Evolutionary conservation across 1,140 invertebrate species (phyloP).

Genomic region (Bombus confusus): DNA sequence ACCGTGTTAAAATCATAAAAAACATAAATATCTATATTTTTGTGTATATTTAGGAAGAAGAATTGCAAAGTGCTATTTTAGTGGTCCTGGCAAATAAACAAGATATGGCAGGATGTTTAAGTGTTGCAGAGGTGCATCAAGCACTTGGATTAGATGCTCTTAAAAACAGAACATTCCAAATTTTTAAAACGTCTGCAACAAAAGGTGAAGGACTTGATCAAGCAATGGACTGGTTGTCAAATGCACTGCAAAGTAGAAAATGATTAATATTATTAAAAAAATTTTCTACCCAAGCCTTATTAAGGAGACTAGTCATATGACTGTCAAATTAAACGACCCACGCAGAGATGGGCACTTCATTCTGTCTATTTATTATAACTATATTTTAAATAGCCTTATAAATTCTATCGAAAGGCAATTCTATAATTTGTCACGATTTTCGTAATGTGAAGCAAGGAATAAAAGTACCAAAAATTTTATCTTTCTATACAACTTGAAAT

Average conservation of each 20-base stretch:
- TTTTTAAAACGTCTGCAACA: slow-evolving; percentile 99
- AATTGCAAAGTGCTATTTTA: slow-evolving; percentile 96
- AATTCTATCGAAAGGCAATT: slow-evolving; percentile 45
- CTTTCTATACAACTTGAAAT: slow-evolving; percentile 50
- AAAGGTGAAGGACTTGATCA: slow-evolving; percentile 99
- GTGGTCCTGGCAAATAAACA: slow-evolving; percentile 99
- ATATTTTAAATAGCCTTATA: slow-evolving; percentile 64
- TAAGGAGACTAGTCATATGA: slow-evolving; percentile 75
- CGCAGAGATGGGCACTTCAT: slow-evolving; percentile 30
- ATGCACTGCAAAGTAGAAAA: slow-evolving; percentile 94
- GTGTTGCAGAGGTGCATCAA: slow-evolving; percentile 97
- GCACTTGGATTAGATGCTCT: slow-evolving; percentile 96
- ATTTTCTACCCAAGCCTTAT: slow-evolving; percentile 71
- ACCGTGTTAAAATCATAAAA: not conserved
- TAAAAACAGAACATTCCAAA: slow-evolving; percentile 99
- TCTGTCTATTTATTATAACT: slow-evolving; percentile 69
- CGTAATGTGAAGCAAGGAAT: slow-evolving; percentile 48
- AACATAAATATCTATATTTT: slow-evolving; percentile 13
- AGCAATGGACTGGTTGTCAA: slow-evolving; percentile 99
- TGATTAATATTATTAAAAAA: slow-evolving; percentile 80
- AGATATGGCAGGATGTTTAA: slow-evolving; percentile 98
- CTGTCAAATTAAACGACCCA: slow-evolving; percentile 68
- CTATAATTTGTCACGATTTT: slow-evolving; percentile 50
- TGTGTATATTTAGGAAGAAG: slow-evolving; percentile 91
- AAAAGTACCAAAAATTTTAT: slow-evolving; percentile 54